Evolutionary conservation across 2,113 vertebrate species (phyloP), one percentile per base, ranked within the genome.

Genomic region (Procavia capensis): DNA sequence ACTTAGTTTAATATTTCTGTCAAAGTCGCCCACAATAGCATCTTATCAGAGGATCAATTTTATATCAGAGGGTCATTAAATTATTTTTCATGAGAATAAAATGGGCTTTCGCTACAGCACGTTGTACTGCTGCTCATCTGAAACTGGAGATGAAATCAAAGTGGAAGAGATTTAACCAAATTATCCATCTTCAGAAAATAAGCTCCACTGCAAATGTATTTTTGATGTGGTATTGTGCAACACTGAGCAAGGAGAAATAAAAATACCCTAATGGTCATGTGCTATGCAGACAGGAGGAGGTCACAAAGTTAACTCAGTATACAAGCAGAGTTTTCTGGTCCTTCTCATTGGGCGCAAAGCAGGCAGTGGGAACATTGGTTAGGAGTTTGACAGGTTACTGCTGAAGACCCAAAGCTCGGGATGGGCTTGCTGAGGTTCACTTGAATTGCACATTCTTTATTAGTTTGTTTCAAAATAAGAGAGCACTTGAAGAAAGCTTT

Each of bases 141-240:
- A 98, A 94, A 89, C 36, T 74, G 54, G 96, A 97, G 94, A 78
- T 96, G 91, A 95, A 97, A 98, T 95, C 78, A 50, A 92, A 97
- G 98, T 98, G 97, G 95, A 91, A 97, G 97, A 97, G 98, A 98
- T 97, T 98, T 98, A 98, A 97, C 97, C 97, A 92, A 97, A 94
- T 97, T 96, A 97, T 98, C 97, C 76, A 88, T 97, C 97, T 97
- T 88, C 95, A 86, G 97, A 97, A 97, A 93, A 93, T 97, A 64
- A 72, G 97, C 31, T 91, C 61, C 61, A 45, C 92, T 78, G 97
- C 91, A 97, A 97, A 97, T 98, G 97, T 95, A 88, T 94, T 97
- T 97, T 96, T 97, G 96, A 98, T 97, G 94, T 96, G 94, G 94
- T 84, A 95, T 96, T 95, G 89, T 95, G 76, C 66, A 87, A 87